Percentiles rank a stretch among this genome's conserved stretches.
Evolutionary conservation across 1,140 invertebrate species (phyloP).

Genomic region (Anadara kagoshimensis): DNA sequence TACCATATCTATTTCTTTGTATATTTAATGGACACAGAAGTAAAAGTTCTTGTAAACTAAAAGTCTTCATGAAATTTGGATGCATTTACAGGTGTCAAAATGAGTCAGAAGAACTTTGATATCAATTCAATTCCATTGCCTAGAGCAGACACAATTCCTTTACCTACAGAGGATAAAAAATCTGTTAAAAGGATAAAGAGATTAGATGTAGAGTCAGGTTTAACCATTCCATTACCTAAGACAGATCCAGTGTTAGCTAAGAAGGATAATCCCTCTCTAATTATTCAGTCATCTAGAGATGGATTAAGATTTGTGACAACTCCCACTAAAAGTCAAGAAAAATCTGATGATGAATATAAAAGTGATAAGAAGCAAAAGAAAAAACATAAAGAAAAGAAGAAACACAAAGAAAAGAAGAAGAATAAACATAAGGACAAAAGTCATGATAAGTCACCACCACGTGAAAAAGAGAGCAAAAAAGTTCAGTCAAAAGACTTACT

Average conservation of each 20-base stretch:
- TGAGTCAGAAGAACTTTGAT: too few species aligned
- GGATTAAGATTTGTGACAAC: constrained; percentile 5
- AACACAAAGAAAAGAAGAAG: constrained; percentile 19
- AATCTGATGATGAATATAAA: constrained; percentile 13
- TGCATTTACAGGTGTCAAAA: too few species aligned
- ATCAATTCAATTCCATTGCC: constrained; percentile 13
- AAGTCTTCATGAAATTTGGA: too few species aligned
- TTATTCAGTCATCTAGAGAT: constrained; percentile 10
- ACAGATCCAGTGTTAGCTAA: not conserved
- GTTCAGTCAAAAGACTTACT: constrained; percentile 14
- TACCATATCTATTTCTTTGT: too few species aligned
- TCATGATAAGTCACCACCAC: constrained; percentile 5
- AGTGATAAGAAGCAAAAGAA: constrained; percentile 17
- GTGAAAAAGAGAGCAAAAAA: constrained; percentile 4
- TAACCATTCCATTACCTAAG: too few species aligned
- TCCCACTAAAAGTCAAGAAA: not conserved
- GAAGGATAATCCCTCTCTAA: constrained; percentile 5
- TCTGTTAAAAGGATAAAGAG: too few species aligned
- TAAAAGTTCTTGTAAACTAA: too few species aligned
- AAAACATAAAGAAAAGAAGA: constrained; percentile 13
- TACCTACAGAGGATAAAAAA: not conserved
- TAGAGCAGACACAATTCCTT: constrained; percentile 10
- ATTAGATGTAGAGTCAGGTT: too few species aligned
- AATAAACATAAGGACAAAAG: constrained; percentile 5
- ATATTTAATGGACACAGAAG: too few species aligned